Evolutionary conservation across 2,113 vertebrate species (phyloP), one percentile per base, ranked within the genome.

Genomic region (Mastomys natalensis): DNA sequence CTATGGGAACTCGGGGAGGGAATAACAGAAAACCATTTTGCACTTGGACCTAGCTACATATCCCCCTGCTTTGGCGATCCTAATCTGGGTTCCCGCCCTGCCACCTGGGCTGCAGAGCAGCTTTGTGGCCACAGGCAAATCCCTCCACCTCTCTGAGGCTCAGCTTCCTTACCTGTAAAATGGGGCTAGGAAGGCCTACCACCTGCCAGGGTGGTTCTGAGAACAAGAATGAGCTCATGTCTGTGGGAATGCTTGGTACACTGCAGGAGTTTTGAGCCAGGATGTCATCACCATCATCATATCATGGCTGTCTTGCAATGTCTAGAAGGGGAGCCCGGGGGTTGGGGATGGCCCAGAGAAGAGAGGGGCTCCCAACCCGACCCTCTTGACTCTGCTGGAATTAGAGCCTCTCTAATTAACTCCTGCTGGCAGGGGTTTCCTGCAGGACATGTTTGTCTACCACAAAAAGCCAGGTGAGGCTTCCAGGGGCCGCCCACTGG

Each of bases 401-500:
- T 43, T 55, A 31, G 60, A 64, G 76, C 94, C 88, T 95, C 92
- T 45, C 88, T 84, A 93, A 82, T 95, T 97, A 97, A 87, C 88
- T 76, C 84, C 68, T 87, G 95, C 22, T 55, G 97, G 0, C 40
- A 97, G 48, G n/a, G 92, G 43, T 86, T 96, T 80, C 92, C 92
- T 96, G 97, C 96, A 90, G 95, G 78, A 97, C 95, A 84, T 53
- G 51, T 29, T 93, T 78, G 55, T 95, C 93, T 89, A 97, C 92
- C 91, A 97, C 84, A 13, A 92, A 87, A 87, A 93, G 3, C 58
- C 96, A 92, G 96, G 95, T 74, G 96, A 97, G 92, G 90, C 89
- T 98, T 98, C 98, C 98, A 98, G 98, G 96, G 96, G 97, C 98
- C 96, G 93, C 94, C 95, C 90, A 97, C 84, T 82, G 89, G 98